Base-by-base conservation (phyloP, 2,113 vertebrate genomes). In the Microcebus ravelobensis region DNA sequence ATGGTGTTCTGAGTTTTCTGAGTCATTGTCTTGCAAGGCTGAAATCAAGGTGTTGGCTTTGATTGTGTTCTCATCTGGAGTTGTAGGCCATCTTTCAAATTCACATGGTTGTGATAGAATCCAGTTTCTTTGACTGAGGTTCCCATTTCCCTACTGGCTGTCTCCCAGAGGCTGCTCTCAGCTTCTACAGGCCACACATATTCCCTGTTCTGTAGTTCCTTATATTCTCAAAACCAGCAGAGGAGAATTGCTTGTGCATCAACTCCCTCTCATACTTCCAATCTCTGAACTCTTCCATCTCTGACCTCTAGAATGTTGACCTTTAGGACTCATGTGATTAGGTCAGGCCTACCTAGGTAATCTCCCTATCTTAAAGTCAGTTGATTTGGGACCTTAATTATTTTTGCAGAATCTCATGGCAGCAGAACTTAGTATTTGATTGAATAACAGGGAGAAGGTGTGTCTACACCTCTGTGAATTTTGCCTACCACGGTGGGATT, bases 341-440 rank as follows among this genome's bases (percentile, higher is more conserved):
- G 42, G 10, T 48, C 81, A 50, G 48, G 34, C 12, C 31, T 12
- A 48, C 7, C 34, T 84, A 42, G 17, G 63, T 70, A 63, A 31
- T 90, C 17, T 73, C 25, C 52, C 14, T 87, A 6, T 79, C 50
- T 74, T 87, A 27, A 91, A 71, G 27, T 79, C 45, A 89, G 4
- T n/a, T 85, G 17, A 63, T 85, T 77, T 81, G 86, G 52, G 42
- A 83, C 10, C 27, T 91, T 59, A 73, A 65, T 86, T 89, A 67
- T 8, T n/a, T 89, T 96, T 65, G 6, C 45, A 55, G 45, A 70
- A 57, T 90, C 45, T 96, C 17, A 27, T 94, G 57, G 73, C 39
- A 74, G 71, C 9, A 95, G 82, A n/a, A 31, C 4, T 36, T 90
- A 39, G 36, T 79, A 73, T 89, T 96, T 90, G 85, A 87, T 36